Evolutionary conservation across 1,140 invertebrate species (phyloP).

Genomic region (Chlorops oryzae): DNA sequence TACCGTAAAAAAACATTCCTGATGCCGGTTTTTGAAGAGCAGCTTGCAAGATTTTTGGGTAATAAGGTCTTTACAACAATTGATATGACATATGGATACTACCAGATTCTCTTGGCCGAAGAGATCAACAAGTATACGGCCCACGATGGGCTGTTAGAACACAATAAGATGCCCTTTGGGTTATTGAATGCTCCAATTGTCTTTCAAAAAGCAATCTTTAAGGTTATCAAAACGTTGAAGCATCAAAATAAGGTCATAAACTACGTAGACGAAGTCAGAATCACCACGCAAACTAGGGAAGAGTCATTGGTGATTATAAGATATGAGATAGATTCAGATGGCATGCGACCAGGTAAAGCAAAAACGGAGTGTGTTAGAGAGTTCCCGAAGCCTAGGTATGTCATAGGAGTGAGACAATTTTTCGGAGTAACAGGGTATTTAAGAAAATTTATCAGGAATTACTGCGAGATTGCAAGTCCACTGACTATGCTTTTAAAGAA

Average conservation of each 20-base stretch:
- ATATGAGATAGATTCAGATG: neutral
- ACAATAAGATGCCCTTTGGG: constrained; percentile 45
- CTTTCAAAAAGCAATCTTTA: constrained; percentile 49
- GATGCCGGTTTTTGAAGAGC: neutral
- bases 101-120: neutral
- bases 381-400: neutral
- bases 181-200: constrained; percentile 46
- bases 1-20: neutral
- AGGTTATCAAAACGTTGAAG: neutral
- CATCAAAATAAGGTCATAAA: neutral
- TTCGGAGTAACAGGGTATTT: too few species aligned
- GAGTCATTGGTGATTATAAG: neutral
- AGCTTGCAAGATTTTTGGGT: neutral
- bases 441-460: constrained; percentile 50
- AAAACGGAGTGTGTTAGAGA: neutral
- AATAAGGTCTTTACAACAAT: neutral
- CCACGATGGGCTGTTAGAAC: too few species aligned
- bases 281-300: constrained; percentile 16
- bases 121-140: too few species aligned
- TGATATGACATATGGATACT: neutral
- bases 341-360: neutral
- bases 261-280: constrained; percentile 27
- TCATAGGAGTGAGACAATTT: neutral
- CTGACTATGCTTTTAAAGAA: too few species aligned
- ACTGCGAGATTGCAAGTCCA: too few species aligned